Conservation (phyloP, 2,113 vertebrate species). For the Chaenocephalus aceratus region DNA sequence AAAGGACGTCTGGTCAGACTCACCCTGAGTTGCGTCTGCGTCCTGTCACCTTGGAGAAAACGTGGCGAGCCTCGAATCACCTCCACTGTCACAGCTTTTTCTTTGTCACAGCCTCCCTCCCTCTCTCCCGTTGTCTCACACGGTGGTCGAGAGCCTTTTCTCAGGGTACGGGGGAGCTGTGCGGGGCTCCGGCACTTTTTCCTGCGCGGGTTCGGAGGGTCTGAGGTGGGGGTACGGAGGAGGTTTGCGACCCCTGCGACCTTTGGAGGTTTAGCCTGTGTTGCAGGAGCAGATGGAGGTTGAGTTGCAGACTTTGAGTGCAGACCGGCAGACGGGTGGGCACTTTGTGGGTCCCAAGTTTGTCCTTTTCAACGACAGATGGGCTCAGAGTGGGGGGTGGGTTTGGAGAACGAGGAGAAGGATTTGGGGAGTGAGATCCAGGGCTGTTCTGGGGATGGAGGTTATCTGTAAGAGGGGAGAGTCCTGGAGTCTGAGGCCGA, state of each 20-base stretch:
- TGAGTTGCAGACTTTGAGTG: constrained; percentile 28
- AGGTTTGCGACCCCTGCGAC: constrained; percentile 75
- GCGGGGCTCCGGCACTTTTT: constrained; percentile 66
- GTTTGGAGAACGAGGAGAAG: constrained; percentile 42
- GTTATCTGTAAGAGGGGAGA: constrained; percentile 75
- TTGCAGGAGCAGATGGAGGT: constrained; percentile 44
- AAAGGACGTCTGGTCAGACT: constrained; percentile 65
- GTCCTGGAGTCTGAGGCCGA: constrained; percentile 74
- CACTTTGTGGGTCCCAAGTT: constrained; percentile 43
- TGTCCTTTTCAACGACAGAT: constrained; percentile 66
- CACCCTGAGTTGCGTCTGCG: constrained; percentile 64
- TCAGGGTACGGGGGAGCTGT: constrained; percentile 80
- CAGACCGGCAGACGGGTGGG: constrained; percentile 49
- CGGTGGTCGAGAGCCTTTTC: constrained; percentile 84
- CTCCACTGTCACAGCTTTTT: constrained; percentile 54
- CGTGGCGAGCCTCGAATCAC: constrained; percentile 68
- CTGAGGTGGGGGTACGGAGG: constrained; percentile 80
- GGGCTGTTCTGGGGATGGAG: constrained; percentile 59
- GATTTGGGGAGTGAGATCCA: constrained; percentile 52
- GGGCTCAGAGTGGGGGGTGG: constrained; percentile 62
- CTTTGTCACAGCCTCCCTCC: constrained; percentile 55
- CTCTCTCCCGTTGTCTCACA: constrained; percentile 77
- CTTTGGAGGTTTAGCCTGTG: constrained; percentile 31
- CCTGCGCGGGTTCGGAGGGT: constrained; percentile 55
- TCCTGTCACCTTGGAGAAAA: constrained; percentile 77